Evolutionary conservation across 2,797 vertebrate species (phyloP), one percentile per base, ranked within the genome.

Genomic region (Ibycter americanus): DNA sequence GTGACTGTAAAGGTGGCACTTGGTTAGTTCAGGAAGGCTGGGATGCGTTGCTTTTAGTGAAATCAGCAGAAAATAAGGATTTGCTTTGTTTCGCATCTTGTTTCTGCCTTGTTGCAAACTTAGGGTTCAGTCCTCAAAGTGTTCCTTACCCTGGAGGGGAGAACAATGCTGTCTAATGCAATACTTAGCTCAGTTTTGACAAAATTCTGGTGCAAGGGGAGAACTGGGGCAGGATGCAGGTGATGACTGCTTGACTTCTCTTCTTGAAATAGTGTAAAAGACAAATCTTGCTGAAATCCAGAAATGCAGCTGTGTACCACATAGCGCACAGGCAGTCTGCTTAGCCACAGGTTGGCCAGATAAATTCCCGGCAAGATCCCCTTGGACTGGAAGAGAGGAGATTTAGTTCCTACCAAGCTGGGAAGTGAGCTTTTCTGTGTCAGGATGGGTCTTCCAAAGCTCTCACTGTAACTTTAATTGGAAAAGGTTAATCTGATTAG

Each of bases 401-500:
- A 4, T 63, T 88, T 67, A 73, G 47, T 23, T 89, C 49, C 31
- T 44, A 6, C 20, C 15, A 6, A 49, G 34, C 38, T 87, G 77
- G 34, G 17, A n/a, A 31, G 38, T 6, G 27, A 81, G 34, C 34
- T 21, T 16, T 67, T 36, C 55, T 77, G 74, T 49, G 63, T 81
- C 42, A 70, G 83, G 83, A 66, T 55, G 73, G 46, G 31, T 67
- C 65, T 91, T 85, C 54, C 76, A 51, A 29, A 85, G 86, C 82
- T 63, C 46, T 87, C n/a, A 1, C 78, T 82, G 74, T 32, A 62
- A 44, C 62, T 95, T 79, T 32, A 86, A 91, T 83, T 83, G 82
- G 79, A 55, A 87, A 66, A 91, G 65, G 65, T 94, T 90, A 27
- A 92, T 94, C 83, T 85, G 87, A 77, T 97, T 47, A 94, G 72